Base-by-base conservation (phyloP, 2,888 invertebrate genomes). In the Monoplex corrugatus region DNA sequence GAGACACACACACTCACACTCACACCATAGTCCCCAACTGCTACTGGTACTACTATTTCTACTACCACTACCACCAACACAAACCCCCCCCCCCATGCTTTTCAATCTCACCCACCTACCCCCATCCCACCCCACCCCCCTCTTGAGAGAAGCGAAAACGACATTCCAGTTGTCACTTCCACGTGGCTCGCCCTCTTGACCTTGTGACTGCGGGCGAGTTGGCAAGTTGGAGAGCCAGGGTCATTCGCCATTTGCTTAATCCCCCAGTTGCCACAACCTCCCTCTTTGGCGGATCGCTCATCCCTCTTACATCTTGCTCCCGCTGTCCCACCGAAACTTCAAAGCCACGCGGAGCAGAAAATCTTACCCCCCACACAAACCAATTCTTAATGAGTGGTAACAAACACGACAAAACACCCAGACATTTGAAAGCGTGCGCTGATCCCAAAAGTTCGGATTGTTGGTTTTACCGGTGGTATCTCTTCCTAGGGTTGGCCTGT, bases 161-260 rank as follows among this genome's bases (percentile, higher is more conserved):
- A 16, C 19, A 23, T 10, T 10, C 50, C 50, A 8, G 50, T 68
- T 68, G 28, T 8, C 3, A n/a, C 68, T 68, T 16, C 3, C 2
- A 16, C 28, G 68, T n/a, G 32, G 68, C 28, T 6, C n/a, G 68
- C 8, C 1, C 23, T 63, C 32, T 68, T 8, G 6, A 28, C n/a
- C 32, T 28, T 68, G 16, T 68, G 68, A n/a, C n/a, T n/a, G 68
- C 28, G 28, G 28, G 68, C 28, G 28, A 68, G 68, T 68, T 68
- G 68, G n/a, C 68, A 68, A n/a, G 68, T 68, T 68, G 68, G 68
- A 32, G n/a, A n/a, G 68, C 10, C 6, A 68, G 8, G n/a, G 68
- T 68, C 68, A 68, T 68, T 68, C n/a, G 32, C 68, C 68, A 68
- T 68, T 68, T 68, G 68, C 68, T 32, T 68, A 68, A 68, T 68